These are phyloP conservation scores for Tachina grossa DNA, from an alignment of 2,888 invertebrate genomes.

Conservation along the genomic window DNA sequence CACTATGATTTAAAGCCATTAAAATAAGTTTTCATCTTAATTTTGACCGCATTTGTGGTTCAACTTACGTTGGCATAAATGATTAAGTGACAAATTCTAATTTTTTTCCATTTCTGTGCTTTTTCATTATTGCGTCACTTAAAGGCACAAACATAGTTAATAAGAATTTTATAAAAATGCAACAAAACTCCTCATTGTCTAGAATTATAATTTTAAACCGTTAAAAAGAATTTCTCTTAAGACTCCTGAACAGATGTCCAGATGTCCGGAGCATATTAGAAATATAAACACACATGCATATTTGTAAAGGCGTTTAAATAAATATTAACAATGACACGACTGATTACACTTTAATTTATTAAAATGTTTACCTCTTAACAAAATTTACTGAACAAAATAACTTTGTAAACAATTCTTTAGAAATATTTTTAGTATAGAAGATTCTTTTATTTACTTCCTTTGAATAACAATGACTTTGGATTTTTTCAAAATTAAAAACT, in stretches of 20 bases:
- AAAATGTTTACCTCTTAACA: slow-evolving; percentile 17
- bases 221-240: not conserved
- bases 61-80: too few species aligned
- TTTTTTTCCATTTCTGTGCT: too few species aligned
- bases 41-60: too few species aligned
- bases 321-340: slow-evolving; percentile 37
- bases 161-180: too few species aligned
- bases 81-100: too few species aligned
- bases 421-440: not conserved
- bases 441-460: slow-evolving; percentile 45
- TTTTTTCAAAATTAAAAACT: slow-evolving; percentile 11
- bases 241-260: slow-evolving; percentile 36
- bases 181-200: too few species aligned
- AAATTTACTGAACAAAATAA: slow-evolving; percentile 19
- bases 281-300: not conserved
- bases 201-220: not conserved
- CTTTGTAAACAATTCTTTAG: slow-evolving; percentile 20
- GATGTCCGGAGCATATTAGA: slow-evolving; percentile 2
- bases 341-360: slow-evolving; percentile 34
- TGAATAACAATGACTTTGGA: slow-evolving; percentile 62
- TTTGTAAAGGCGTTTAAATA: slow-evolving; percentile 31
- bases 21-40: too few species aligned
- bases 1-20: too few species aligned
- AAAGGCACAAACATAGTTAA: too few species aligned
- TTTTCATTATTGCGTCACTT: too few species aligned